Evolutionary conservation across 2,888 invertebrate genomes (phyloP), one percentile per base, ranked within the genome.

Genomic region (Aquatica leii): DNA sequence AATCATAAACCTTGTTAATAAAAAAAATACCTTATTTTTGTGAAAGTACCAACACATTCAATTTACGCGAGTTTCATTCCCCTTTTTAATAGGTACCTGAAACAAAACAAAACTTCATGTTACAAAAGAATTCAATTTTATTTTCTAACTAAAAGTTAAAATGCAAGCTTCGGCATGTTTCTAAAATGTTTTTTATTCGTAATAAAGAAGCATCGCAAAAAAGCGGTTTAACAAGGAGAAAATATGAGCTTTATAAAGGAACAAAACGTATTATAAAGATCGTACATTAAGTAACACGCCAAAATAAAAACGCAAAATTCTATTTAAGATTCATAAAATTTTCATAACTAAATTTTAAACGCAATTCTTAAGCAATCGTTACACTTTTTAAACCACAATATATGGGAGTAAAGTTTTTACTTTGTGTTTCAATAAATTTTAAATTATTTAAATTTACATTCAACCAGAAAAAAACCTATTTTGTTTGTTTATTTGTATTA

Each of bases 221-320:
- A 40, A 51, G 20, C 40, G 40, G n/a, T 37, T 37, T 49, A n/a
- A 43, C 24, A 40, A 37, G 24, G 12, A 31, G 49, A 41, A 58
- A 41, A 58, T 51, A 51, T 12, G 40, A 49, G 11, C 52, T 24
- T 49, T 49, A 49, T 57, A 50, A 57, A 49, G 57, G 40, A 40
- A 57, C 50, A 57, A 50, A 57, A 31, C 57, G 50, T 41, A 50
- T 49, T 49, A 57, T 50, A 50, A 40, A 24, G 57, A 57, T 40
- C 58, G 43, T 52, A 52, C 41, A 58, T 51, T 51, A 51, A 24
- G 21, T 14, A 41, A 20, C 15, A 43, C 20, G 52, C 43, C 6
- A 35, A 18, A 46, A 34, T 14, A 24, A 58, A 50, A 58, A 58
- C 48, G 17, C 34, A 50, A 58, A 58, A 35, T 40, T 37, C 49